phyloP scores from a whole-genome alignment of 2,797 vertebrate genomes.

The Synanceia verrucosa region DNA sequence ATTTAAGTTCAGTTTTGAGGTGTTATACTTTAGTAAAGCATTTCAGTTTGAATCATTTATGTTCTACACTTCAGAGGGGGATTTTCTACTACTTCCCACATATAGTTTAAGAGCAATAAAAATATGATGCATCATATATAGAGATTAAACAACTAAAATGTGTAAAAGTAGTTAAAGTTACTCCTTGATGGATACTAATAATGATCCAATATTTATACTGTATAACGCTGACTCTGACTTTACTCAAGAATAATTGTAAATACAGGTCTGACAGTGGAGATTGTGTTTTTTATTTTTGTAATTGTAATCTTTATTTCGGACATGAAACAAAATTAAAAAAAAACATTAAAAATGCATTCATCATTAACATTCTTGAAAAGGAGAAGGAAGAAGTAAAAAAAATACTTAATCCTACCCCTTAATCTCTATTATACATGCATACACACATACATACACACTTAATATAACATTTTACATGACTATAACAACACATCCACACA shows the following conservation, averaged over 20 bases:
- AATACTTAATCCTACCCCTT: too few relatives aligned
- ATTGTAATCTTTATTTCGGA: rapidly evolving
- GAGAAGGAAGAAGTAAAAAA: too few relatives aligned
- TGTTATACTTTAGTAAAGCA: background rate
- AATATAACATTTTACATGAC: too few relatives aligned
- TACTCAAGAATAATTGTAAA: background rate
- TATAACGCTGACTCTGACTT: background rate
- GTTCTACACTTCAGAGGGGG: background rate
- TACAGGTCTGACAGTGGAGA: background rate
- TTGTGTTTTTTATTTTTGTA: background rate
- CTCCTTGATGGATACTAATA: background rate
- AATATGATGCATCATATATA: background rate
- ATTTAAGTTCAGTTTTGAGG: background rate
- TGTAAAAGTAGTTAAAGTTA: background rate
- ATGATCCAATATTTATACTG: background rate
- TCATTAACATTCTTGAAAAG: too few relatives aligned
- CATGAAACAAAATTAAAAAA: too few relatives aligned
- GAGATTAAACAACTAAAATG: background rate
- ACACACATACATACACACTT: too few relatives aligned
- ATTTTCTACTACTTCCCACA: background rate
- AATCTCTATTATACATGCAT: too few relatives aligned
- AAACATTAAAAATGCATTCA: too few relatives aligned
- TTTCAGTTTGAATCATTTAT: too few relatives aligned
- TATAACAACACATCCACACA: too few relatives aligned
- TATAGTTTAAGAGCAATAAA: background rate